phyloP scores from a whole-genome alignment of 2,797 vertebrate species.

The Perodicticus potto region DNA sequence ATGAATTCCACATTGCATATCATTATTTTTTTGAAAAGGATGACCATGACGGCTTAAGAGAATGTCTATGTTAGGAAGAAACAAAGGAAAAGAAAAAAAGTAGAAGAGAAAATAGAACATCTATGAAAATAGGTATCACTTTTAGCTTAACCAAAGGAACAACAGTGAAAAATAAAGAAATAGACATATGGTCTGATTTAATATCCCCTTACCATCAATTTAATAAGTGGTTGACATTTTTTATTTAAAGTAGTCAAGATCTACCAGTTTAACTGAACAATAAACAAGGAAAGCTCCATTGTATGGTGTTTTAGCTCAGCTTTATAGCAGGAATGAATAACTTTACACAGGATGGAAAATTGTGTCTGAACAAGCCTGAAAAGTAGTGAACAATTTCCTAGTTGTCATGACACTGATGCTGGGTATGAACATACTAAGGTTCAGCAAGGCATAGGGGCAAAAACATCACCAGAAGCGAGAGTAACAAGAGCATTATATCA shows the following conservation, averaged over 20 bases:
- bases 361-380: slow-evolving; percentile 76
- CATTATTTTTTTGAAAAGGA: slow-evolving; percentile 40
- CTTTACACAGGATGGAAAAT: slow-evolving; percentile 75
- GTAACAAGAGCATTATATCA: background rate
- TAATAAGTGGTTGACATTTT: background rate
- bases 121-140: background rate
- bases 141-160: slow-evolving; percentile 40
- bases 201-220: background rate
- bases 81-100: background rate
- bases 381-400: slow-evolving; percentile 65
- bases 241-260: background rate
- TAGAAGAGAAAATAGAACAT: slow-evolving; percentile 9
- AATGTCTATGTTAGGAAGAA: background rate
- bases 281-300: slow-evolving; percentile 62
- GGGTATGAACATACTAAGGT: slow-evolving; percentile 8
- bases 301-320: slow-evolving; percentile 32
- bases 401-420: slow-evolving; percentile 49
- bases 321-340: slow-evolving; percentile 68
- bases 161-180: slow-evolving; percentile 29
- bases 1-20: slow-evolving; percentile 4
- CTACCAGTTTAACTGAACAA: slow-evolving; percentile 56
- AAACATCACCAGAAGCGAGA: background rate
- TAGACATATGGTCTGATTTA: slow-evolving; percentile 10
- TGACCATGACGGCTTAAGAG: background rate
- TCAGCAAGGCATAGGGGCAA: slow-evolving; percentile 15